Evolutionary conservation across 2,797 vertebrate genomes (phyloP).

Genomic region (Pseudotriccus pelzelni): DNA sequence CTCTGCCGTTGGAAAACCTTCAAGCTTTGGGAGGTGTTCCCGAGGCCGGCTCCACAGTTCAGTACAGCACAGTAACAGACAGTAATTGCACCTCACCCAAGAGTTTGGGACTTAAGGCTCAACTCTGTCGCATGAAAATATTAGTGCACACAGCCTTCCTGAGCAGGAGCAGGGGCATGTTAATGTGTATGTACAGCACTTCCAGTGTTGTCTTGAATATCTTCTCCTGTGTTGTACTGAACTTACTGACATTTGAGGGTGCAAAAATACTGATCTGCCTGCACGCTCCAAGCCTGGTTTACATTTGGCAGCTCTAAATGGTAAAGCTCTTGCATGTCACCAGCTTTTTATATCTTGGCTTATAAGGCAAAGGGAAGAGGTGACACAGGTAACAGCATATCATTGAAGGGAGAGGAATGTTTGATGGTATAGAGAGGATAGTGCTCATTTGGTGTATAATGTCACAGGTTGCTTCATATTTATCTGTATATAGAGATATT

Average conservation of each 20-base stretch:
- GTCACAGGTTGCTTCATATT: not conserved
- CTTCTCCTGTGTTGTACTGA: not conserved
- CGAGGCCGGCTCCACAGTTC: not conserved
- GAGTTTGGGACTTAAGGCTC: not conserved
- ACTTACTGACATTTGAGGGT: not conserved
- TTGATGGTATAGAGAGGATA: not conserved
- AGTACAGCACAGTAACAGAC: not conserved
- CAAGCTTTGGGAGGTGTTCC: not conserved
- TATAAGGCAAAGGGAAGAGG: not conserved
- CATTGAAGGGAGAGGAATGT: not conserved
- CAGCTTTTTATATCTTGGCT: not conserved
- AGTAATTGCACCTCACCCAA: not conserved
- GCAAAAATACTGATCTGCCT: not conserved
- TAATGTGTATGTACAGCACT: not conserved
- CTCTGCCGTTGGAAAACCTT: constrained; percentile 24
- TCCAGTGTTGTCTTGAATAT: not conserved
- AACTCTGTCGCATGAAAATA: not conserved
- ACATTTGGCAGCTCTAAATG: not conserved
- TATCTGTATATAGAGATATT: not conserved
- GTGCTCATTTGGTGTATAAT: not conserved
- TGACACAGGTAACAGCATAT: not conserved
- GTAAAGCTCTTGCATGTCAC: not conserved
- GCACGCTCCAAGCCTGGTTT: not conserved
- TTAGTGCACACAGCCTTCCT: not conserved
- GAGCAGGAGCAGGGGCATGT: not conserved